Evolutionary conservation across 2,113 vertebrate species (phyloP), one percentile per base, ranked within the genome.

Genomic region (Elgaria multicarinata): DNA sequence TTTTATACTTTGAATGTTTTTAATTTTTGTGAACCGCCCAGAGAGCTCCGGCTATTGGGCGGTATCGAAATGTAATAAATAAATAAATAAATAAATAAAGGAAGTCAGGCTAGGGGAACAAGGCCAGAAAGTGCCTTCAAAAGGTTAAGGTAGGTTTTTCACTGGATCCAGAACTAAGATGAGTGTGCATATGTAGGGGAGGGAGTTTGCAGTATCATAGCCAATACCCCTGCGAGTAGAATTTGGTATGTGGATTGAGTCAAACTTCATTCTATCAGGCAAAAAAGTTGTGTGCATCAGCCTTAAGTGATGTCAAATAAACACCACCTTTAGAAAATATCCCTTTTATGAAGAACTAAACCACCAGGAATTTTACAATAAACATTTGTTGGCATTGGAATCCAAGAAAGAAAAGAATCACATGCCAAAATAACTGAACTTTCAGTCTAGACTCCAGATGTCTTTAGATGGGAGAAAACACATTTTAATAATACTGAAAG

Each of bases 291-390:
- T 86, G 7, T 44, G 36, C 53, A 86, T 86, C 55, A 77, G 72
- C 24, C 26, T 64, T 64, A 64, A 44, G 36, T 28, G 28, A 22
- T 33, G 26, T 58, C 5, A 44, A 75, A 58, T 58, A 86, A 86
- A 86, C 36, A 24, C 22, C 13, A 75, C 74, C 55, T 86, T 58
- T 76, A 62, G 69, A 74, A 85, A 74, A 85, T 58, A 74, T 50
- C n/a, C 33, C 90, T 94, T 93, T 94, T 80, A 83, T 80, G 42
- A 31, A 87, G 88, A 44, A 62, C 93, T 92, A 85, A 95, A 89
- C 26, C 72, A 80, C 76, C 69, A 92, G 87, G 64, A 89, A 67
- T 62, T 85, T 91, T 69, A 89, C 90, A 96, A 86, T 86, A 91
- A 84, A 93, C 20, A 79, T 92, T 91, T 92, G 86, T 93, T 92